phyloP scores from a whole-genome alignment of 2,797 vertebrate species.

The Zenarchopterus dispar region DNA sequence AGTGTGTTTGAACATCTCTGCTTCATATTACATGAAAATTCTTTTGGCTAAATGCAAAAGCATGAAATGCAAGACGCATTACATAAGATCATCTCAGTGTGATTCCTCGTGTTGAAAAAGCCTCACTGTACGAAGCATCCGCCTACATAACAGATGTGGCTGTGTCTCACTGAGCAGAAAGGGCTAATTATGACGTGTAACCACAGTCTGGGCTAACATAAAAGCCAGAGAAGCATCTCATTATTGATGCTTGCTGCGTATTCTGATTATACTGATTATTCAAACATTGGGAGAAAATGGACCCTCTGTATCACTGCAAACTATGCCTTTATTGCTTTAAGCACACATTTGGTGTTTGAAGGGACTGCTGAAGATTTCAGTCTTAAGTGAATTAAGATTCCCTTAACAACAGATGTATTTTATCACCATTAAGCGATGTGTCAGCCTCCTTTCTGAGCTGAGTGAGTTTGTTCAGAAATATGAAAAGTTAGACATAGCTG shows the following conservation, averaged over 20 bases:
- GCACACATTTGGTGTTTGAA: conserved; percentile 2
- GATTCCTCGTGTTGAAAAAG: conserved; percentile 1
- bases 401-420: conserved; percentile 13
- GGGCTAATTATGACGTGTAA: conserved; percentile 46
- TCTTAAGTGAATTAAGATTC: conserved; percentile 9
- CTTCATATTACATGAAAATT: conserved; percentile 6
- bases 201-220: conserved; percentile 26
- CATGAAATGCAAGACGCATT: conserved; percentile 6
- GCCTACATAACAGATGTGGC: conserved; percentile 56
- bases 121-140: not conserved
- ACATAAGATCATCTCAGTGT: conserved; percentile 15
- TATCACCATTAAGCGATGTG: not conserved
- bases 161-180: conserved; percentile 38
- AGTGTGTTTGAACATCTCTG: not conserved
- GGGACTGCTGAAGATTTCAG: not conserved
- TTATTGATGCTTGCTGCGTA: conserved; percentile 34
- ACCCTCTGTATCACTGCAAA: conserved; percentile 24
- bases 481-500: conserved; percentile 20
- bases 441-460: conserved; percentile 12
- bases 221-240: conserved; percentile 40
- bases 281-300: conserved; percentile 19
- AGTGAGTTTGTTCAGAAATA: conserved; percentile 14
- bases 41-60: not conserved
- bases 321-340: conserved; percentile 8
- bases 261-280: conserved; percentile 35